A percentile compares a stretch with the other conserved stretches of the same genome.
phyloP scores from a whole-genome alignment of 2,888 invertebrate genomes.

The Pterostichus madidus region DNA sequence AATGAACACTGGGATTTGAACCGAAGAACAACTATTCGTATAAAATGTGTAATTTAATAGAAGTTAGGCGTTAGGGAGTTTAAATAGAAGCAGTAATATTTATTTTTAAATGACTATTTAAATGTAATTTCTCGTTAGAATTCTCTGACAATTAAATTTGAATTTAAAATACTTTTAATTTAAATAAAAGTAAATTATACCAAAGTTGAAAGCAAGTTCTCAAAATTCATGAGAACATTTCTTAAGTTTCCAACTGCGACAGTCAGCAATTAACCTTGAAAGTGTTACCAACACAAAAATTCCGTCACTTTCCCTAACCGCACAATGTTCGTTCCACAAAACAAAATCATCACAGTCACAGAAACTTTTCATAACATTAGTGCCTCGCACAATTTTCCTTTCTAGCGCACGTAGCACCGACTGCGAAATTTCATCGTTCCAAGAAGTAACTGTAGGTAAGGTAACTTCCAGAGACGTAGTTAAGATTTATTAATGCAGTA shows the following conservation, averaged over 20 bases:
- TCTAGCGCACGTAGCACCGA: not conserved
- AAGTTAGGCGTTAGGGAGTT: no score
- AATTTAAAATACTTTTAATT: conserved; percentile 31
- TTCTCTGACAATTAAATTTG: conserved; percentile 17
- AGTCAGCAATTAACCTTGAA: conserved; percentile 41
- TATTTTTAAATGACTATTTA: no score
- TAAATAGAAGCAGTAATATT: no score
- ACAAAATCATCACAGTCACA: conserved; percentile 17
- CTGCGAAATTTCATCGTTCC: not conserved
- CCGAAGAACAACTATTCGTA: no score
- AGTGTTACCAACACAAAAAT: conserved; percentile 22
- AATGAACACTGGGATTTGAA: no score
- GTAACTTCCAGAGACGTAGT: not conserved
- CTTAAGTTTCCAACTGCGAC: conserved; percentile 29
- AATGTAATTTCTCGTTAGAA: not conserved
- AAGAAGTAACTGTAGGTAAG: conserved; percentile 12
- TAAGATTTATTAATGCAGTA: no score
- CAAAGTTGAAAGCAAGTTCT: conserved; percentile 42
- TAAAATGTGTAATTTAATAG: no score
- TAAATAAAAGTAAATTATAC: conserved; percentile 35
- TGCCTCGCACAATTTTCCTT: conserved; percentile 17
- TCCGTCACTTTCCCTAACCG: conserved; percentile 33
- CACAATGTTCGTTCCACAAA: conserved; percentile 31
- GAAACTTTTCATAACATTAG: conserved; percentile 7
- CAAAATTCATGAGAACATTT: conserved; percentile 47